Percentiles rank a stretch among this genome's conserved stretches.
Conservation (phyloP, 2,113 vertebrate species). For the Apus apus region DNA sequence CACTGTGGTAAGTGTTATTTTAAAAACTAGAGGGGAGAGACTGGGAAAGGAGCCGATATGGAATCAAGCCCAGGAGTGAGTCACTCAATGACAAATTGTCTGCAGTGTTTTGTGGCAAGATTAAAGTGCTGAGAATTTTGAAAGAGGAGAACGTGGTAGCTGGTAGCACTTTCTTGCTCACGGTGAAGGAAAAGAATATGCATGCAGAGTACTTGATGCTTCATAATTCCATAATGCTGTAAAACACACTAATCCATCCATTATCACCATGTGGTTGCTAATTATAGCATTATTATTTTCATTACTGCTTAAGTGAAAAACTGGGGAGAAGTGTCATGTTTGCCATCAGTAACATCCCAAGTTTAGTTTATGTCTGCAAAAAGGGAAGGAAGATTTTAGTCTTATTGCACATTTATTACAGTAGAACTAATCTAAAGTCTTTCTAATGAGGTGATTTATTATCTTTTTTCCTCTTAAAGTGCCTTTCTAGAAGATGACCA, state of each 20-base stretch:
- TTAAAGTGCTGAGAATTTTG: neutral
- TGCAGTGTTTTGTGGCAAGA: constrained; percentile 43
- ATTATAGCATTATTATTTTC: neutral
- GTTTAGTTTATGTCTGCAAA: neutral
- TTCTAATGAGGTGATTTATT: neutral
- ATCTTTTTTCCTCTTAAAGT: constrained; percentile 41
- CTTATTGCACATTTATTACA: accelerated
- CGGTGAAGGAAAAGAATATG: neutral
- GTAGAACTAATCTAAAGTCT: neutral
- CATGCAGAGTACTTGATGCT: neutral
- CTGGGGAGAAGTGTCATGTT: neutral
- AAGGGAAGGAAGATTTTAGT: neutral
- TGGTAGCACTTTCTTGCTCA: neutral
- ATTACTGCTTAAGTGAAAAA: neutral
- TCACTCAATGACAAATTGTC: neutral
- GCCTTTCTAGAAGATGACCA: constrained; percentile 82
- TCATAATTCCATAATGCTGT: neutral
- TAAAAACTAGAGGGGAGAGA: neutral
- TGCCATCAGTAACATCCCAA: neutral
- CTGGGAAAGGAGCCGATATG: neutral
- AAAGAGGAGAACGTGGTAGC: neutral
- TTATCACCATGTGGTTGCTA: neutral
- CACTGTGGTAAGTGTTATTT: constrained; percentile 22
- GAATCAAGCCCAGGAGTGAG: constrained; percentile 27
- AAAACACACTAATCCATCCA: neutral